Percentiles rank a stretch among this genome's conserved stretches.
Evolutionary conservation across 1,140 invertebrate species (phyloP).

Genomic region (Cotesia chilonis): DNA sequence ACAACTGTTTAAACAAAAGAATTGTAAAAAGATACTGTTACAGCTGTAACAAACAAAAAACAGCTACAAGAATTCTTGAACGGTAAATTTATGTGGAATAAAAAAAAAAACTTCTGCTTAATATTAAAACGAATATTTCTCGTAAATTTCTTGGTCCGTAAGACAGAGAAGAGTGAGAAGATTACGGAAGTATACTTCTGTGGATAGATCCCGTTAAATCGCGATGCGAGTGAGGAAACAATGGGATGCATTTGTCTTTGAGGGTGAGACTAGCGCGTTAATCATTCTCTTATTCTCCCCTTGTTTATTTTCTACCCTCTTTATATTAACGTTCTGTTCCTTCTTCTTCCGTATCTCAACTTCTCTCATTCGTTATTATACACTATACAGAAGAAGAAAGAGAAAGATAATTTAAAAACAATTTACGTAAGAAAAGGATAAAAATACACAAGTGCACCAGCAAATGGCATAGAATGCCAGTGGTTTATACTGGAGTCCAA

Average conservation of each 20-base stretch:
- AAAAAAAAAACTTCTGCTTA: background rate
- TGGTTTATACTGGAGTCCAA: constrained; percentile 47
- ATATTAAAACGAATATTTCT: background rate
- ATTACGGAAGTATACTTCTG: constrained; percentile 22
- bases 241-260: constrained; percentile 44
- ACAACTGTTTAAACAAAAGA: too few relatives aligned
- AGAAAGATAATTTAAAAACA: constrained; percentile 6
- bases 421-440: constrained; percentile 4
- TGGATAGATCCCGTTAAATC: constrained; percentile 45
- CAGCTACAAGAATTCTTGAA: too few relatives aligned
- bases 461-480: constrained; percentile 18
- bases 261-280: constrained; percentile 43
- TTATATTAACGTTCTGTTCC: background rate
- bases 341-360: background rate
- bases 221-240: constrained; percentile 40
- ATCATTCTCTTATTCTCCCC: constrained; percentile 38
- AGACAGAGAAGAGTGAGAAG: background rate
- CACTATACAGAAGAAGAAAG: constrained; percentile 6
- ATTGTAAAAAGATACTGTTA: too few relatives aligned
- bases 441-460: constrained; percentile 13
- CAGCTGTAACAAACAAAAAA: too few relatives aligned
- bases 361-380: background rate
- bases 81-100: too few relatives aligned
- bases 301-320: constrained; percentile 35
- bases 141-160: background rate